Evolutionary conservation across 2,888 invertebrate genomes (phyloP), one percentile per base, ranked within the genome.

Genomic region (Corbicula japonica): DNA sequence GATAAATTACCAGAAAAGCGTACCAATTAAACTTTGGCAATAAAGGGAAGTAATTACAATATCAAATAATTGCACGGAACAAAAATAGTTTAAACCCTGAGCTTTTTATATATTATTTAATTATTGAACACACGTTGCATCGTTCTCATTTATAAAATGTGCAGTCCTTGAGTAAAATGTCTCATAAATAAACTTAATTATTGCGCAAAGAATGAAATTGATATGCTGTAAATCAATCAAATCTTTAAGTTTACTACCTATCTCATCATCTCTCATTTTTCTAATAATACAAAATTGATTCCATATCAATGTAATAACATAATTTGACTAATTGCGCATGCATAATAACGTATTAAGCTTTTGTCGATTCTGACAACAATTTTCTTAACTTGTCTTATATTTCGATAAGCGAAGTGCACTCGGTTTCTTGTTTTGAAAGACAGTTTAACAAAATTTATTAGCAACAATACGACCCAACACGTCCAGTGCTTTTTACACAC

Each of bases 251-350:
- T 21, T 35, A 58, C 35, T n/a, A 35, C 21, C 35, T 35, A 58
- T 58, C 58, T 58, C 23, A 10, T n/a, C 34, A 58, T 58, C 58
- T 58, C 35, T 35, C 34, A 23, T 5, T 35, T 58, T 56, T 8
- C 1, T 66, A 66, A 66, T 66, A 35, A 54, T n/a, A 66, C 35
- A 35, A 58, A 70, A 72, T 63, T 72, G 72, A 63, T 72, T 54
- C 50, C 61, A 61, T 41, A 56, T 54, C 23, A 28, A 15, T 56
- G 38, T 75, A 69, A 75, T 75, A 44, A 61, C 44, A 52, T 56
- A 75, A 75, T 75, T 75, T 69, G 41, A 38, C 48, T 30, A 75
- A 75, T 75, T 75, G 69, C 26, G 75, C 75, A 66, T 75, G 46
- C 46, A 56, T 75, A 75, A 75, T 62, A 26, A 26, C 32, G 23